phyloP scores from a whole-genome alignment of 1,140 invertebrate genomes.

The Drosophila pectinifera region DNA sequence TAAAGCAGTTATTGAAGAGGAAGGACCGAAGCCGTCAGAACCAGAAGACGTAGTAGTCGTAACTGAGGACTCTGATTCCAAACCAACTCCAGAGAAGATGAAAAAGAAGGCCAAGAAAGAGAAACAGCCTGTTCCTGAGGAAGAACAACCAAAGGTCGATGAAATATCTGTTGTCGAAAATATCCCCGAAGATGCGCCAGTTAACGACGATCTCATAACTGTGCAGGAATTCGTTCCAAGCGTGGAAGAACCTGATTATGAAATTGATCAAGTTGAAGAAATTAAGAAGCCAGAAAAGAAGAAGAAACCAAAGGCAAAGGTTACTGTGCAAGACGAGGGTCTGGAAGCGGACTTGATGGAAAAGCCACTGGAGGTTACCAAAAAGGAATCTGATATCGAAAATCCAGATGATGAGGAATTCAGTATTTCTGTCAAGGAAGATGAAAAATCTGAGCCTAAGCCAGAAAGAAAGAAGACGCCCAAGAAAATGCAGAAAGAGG shows the following conservation, averaged over 20 bases:
- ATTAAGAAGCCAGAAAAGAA: slow-evolving; percentile 49
- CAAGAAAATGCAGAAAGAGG: slow-evolving; percentile 28
- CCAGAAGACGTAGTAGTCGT: slow-evolving; percentile 24
- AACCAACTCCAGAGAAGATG: slow-evolving; percentile 29
- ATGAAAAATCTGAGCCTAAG: slow-evolving; percentile 19
- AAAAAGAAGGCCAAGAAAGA: slow-evolving; percentile 49
- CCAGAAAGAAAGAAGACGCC: slow-evolving; percentile 24
- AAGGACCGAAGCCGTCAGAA: slow-evolving; percentile 53
- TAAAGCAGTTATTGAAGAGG: slow-evolving; percentile 60
- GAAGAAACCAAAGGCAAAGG: slow-evolving; percentile 73
- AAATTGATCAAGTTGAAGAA: slow-evolving; percentile 17
- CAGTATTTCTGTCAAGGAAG: slow-evolving; percentile 38
- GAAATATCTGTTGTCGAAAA: slow-evolving; percentile 38
- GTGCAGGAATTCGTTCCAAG: slow-evolving; percentile 23
- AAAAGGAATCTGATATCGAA: slow-evolving; percentile 54
- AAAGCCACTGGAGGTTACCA: slow-evolving; percentile 29
- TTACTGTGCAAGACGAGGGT: slow-evolving; percentile 38
- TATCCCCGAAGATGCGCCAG: slow-evolving; percentile 11
- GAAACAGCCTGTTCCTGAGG: slow-evolving; percentile 11
- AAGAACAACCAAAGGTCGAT: slow-evolving; percentile 11
- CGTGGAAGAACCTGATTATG: slow-evolving; percentile 25
- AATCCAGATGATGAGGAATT: slow-evolving; percentile 31
- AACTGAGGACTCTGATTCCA: slow-evolving; percentile 16
- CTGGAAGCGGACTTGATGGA: slow-evolving; percentile 29
- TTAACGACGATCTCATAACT: slow-evolving; percentile 10